Conservation (phyloP, 1,140 invertebrate genomes). For the Cataglyphis hispanica region DNA sequence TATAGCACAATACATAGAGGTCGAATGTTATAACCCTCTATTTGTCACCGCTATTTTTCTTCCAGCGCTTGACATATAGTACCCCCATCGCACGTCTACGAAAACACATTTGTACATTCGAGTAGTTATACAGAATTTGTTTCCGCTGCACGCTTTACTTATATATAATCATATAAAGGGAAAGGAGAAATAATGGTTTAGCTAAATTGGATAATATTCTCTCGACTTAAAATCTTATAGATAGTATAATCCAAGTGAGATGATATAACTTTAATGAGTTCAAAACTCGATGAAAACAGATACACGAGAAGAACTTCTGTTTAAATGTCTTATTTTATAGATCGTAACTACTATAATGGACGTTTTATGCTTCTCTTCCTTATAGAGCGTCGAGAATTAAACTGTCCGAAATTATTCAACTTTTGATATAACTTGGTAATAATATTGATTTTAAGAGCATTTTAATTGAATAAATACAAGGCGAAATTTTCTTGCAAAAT, state of each 20-base stretch:
- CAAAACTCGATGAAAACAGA: not conserved
- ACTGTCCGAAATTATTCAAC: not conserved
- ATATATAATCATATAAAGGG: not conserved
- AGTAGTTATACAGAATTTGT: constrained; percentile 14
- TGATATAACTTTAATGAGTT: not conserved
- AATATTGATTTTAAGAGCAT: not conserved
- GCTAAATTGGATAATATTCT: not conserved
- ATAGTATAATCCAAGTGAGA: not conserved
- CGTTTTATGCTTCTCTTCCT: not conserved
- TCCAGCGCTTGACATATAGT: not conserved
- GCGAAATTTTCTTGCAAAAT: not conserved
- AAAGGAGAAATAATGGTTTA: not conserved
- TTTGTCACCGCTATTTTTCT: not conserved
- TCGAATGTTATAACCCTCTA: not conserved
- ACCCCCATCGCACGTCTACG: not conserved
- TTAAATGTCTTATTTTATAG: not conserved
- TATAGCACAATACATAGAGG: not conserved
- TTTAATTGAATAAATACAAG: not conserved
- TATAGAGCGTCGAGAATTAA: constrained; percentile 1
- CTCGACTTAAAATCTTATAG: not conserved
- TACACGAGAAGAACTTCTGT: not conserved
- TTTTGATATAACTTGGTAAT: not conserved
- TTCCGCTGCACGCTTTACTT: not conserved
- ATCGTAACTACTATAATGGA: not conserved
- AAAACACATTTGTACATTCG: constrained; percentile 1